These are phyloP conservation scores for Neosalanx taihuensis DNA, from an alignment of 2,797 vertebrate species.

Conservation along the genomic window DNA sequence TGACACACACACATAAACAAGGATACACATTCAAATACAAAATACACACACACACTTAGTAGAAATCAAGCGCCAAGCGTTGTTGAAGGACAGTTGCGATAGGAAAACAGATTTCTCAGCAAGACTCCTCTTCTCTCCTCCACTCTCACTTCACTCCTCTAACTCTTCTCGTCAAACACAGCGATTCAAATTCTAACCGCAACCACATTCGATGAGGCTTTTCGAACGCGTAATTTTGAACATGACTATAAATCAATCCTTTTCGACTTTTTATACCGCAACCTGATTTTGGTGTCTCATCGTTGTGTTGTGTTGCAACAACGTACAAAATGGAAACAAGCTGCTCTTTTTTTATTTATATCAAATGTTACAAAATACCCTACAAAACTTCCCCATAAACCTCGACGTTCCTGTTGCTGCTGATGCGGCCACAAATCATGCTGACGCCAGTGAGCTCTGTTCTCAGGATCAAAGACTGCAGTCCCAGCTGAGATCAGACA, in stretches of 20 bases:
- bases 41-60: neutral
- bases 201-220: too few relatives aligned
- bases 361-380: neutral
- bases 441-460: neutral
- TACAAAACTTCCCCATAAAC: neutral
- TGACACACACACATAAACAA: neutral
- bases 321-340: neutral
- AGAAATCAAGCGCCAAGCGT: neutral
- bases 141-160: neutral
- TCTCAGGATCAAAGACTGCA: slow-evolving; percentile 5
- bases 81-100: neutral
- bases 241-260: neutral
- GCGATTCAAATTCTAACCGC: too few relatives aligned
- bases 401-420: neutral
- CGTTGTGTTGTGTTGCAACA: neutral
- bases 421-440: neutral
- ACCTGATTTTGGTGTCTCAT: neutral
- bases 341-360: neutral
- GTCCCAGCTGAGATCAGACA: slow-evolving; percentile 1
- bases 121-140: neutral
- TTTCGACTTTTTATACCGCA: neutral
- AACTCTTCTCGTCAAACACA: neutral
- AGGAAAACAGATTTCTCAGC: neutral
- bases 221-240: too few relatives aligned
- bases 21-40: neutral